These are phyloP conservation scores for Leptatherina wallacei DNA, from an alignment of 2,797 vertebrate species.

Conservation along the genomic window DNA sequence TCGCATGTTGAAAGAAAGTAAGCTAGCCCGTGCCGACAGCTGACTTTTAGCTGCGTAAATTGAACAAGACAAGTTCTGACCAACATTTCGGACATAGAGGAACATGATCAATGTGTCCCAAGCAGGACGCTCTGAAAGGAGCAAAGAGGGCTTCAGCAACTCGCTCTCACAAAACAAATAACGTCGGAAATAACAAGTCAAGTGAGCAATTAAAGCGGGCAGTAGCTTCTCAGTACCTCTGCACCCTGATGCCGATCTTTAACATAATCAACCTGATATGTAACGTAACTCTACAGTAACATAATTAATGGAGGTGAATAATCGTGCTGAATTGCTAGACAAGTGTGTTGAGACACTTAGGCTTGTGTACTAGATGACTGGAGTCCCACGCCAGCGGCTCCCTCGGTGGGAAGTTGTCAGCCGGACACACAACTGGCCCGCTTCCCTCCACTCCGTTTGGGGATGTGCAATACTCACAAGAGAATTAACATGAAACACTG, in stretches of 20 bases:
- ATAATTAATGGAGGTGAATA: constrained; percentile 45
- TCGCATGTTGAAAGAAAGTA: constrained; percentile 37
- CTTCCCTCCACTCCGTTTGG: constrained; percentile 52
- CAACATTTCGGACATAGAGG: constrained; percentile 16
- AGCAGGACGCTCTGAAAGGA: constrained; percentile 46
- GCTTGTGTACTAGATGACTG: constrained; percentile 24
- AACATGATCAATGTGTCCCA: constrained; percentile 51
- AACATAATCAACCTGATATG: constrained; percentile 54
- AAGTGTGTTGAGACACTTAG: constrained; percentile 25
- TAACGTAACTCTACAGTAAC: constrained; percentile 41
- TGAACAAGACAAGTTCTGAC: constrained; percentile 31
- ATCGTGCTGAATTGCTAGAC: constrained; percentile 15
- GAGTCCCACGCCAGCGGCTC: constrained; percentile 31
- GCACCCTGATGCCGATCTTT: constrained; percentile 13
- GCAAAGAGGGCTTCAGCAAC: constrained; percentile 21
- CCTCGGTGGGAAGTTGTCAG: constrained; percentile 33
- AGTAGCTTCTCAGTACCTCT: constrained; percentile 11
- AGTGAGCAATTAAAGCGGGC: constrained; percentile 15
- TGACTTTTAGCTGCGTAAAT: constrained; percentile 28
- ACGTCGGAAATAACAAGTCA: constrained; percentile 16
- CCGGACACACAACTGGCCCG: constrained; percentile 35
- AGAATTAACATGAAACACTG: constrained; percentile 53
- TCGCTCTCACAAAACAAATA: constrained; percentile 24
- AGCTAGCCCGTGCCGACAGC: constrained; percentile 22
- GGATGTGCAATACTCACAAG: constrained; percentile 65